Evolutionary conservation across 2,113 vertebrate species (phyloP), one percentile per base, ranked within the genome.

Genomic region (Charadrius vociferus): DNA sequence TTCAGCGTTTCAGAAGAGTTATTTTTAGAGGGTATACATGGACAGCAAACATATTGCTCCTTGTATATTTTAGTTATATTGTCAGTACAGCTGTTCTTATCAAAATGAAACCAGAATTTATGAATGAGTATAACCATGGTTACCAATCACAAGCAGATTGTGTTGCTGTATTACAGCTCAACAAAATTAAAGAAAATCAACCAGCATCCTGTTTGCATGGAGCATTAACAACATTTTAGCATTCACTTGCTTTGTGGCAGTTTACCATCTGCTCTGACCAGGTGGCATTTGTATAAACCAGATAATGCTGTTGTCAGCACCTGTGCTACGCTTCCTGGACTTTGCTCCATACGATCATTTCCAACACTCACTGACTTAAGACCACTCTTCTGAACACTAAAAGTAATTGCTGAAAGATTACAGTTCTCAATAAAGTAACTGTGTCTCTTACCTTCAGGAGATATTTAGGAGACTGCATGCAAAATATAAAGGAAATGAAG

Each of bases 391-490:
- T 90, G 49, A 96, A 86, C 59, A 81, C 39, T 79, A 37, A 37
- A 79, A 90, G 63, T 70, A 86, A 93, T 73, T 81, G 90, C 85
- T 82, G 85, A 92, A 93, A 88, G 85, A 91, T 32, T 91, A 81
- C 49, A 84, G 52, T 83, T 93, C 86, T 79, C 95, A 95, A 85
- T 68, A 95, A 83, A 93, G 80, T 82, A 96, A 96, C 61, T 41
- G 68, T 20, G 63, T 56, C 43, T 97, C 98, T 99, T 99, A 98
- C 98, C 98, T 99, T 98, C 95, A 99, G 96, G 62, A 98, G 96
- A 88, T 98, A 98, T 98, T 98, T 99, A 95, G 98, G 98, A 97
- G 98, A 99, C 98, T 98, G 97, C 98, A 95, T 97, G 97, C 88
- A 98, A 98, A 98, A 95, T 59, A 97, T 15, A 97, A 97, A 96